Base-by-base conservation (phyloP, 2,888 invertebrate species). In the Tineola bisselliella region DNA sequence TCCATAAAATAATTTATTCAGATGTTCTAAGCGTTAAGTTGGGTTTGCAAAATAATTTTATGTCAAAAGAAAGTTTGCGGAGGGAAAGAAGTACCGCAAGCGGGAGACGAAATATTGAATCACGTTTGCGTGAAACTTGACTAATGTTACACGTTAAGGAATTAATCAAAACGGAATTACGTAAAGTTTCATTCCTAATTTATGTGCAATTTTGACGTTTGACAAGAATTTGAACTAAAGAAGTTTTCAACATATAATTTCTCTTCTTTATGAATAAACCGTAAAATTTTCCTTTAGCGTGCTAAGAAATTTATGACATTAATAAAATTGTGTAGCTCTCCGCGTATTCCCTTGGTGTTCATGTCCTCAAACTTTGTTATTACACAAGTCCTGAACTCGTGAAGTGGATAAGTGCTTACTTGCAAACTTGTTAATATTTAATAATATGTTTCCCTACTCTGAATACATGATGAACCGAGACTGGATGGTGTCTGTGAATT, bases 341-440 rank as follows among this genome's bases (percentile, higher is more conserved):
- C 15, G 58, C 54, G 56, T 33, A 33, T 58, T 58, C 58, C 58
- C 58, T 38, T 11, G 61, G 61, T 44, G 61, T 44, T 44, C 30
- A 69, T 69, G 68, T 69, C 66, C 61, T 61, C 60, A 67, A 70
- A 72, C 66, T 72, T 70, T 67, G 65, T 66, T 62, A 62, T 62
- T 56, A 62, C n/a, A 33, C 19, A 13, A 56, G 61, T 62, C 48
- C 33, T 25, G 25, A 59, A 65, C 66, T 65, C 63, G 63, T 65
- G 67, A 68, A 68, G 68, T 65, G 66, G 66, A 67, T 69, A 70
- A 72, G 69, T 69, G 68, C 64, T 66, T 68, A 65, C 69, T 71
- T 70, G 67, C 61, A 54, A 65, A 68, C 68, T 69, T 67, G 64
- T 71, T 71, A 66, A 64, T 61, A 63, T 62, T 60, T 52, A 38